Base-by-base conservation (phyloP, 2,797 vertebrate genomes). In the Sebastes baramenuke region DNA sequence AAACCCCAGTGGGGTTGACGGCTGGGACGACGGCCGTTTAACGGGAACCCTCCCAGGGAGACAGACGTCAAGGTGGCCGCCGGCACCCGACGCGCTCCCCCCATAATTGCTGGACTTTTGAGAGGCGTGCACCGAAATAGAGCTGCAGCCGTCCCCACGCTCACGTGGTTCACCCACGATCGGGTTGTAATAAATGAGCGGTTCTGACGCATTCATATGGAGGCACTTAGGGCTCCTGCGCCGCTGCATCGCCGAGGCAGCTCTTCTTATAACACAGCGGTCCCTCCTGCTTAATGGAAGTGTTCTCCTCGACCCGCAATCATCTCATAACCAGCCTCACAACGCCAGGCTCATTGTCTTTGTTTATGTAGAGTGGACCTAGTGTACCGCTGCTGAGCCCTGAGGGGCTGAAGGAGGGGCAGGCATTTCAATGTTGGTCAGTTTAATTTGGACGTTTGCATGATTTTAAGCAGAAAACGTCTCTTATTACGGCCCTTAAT, bases 81-180 rank as follows among this genome's bases (percentile, higher is more conserved):
- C 92, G 88, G 93, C 93, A 93, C 94, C 93, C 93, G 87, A 90
- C 83, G 93, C 66, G 79, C 92, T 94, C 91, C 91, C 94, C 94
- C 93, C 95, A 95, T 96, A 96, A 96, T 96, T 96, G 95, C 94
- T 91, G 91, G 95, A 95, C 94, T 94, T 93, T 93, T 90, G 88
- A 93, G 88, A 90, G 82, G 87, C 86, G 77, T 84, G 91, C 93
- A 91, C 92, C 88, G 91, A 96, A 96, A 96, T 96, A 96, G 95
- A 95, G 89, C 83, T 83, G 88, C 91, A 91, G 95, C 90, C 87
- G 72, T 94, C 92, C 89, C 91, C 85, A 87, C 86, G 88, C 93
- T 92, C 87, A 88, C 88, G 88, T 90, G 94, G 94, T 94, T 89
- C 93, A 92, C 94, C 95, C 95, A 94, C 93, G 93, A 95, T 93